Base-by-base conservation (phyloP, 1,140 invertebrate genomes). In the Sarcophaga bullata region DNA sequence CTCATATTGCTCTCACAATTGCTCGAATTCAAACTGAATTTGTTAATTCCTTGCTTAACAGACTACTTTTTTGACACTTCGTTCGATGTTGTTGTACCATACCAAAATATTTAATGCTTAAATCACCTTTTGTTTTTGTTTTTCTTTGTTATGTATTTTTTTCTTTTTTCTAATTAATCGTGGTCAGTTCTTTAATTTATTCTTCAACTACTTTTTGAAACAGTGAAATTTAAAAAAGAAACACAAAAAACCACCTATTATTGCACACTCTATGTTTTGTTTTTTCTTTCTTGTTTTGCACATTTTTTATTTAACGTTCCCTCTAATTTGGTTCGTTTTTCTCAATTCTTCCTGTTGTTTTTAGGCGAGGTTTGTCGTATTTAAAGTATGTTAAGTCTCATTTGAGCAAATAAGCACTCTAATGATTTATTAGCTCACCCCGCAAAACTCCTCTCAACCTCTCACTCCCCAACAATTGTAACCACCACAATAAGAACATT, bases 321-420 rank as follows among this genome's bases (percentile, higher is more conserved):
- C n/a, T 7, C n/a, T 58, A 58, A 7, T 15, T 58, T 68, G 17
- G 17, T 8, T 68, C 7, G 19, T 62, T 62, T 68, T 19, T 68
- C 62, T 68, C 25, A 68, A 68, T 68, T n/a, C n/a, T 62, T 62
- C n/a, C n/a, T 62, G n/a, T 62, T 62, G 10, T 62, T 62, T 68
- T 17, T 15, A 6, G n/a, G 25, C 25, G 25, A 25, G 19, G 8
- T 9, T 68, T 68, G 5, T n/a, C 19, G 17, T 68, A 19, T 19
- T 8, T 68, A 68, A 68, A 68, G 62, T 68, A 19, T n/a, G 62
- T 68, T 68, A 68, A 68, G n/a, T n/a, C n/a, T 19, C 62, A 68
- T 68, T 68, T 25, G 62, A 58, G 13, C 25, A 37, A 68, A n/a
- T n/a, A n/a, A n/a, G 62, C 62, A 68, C 62, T 68, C n/a, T 19